Evolutionary conservation across 2,113 vertebrate genomes (phyloP), one percentile per base, ranked within the genome.

Genomic region (Falco punctatus): DNA sequence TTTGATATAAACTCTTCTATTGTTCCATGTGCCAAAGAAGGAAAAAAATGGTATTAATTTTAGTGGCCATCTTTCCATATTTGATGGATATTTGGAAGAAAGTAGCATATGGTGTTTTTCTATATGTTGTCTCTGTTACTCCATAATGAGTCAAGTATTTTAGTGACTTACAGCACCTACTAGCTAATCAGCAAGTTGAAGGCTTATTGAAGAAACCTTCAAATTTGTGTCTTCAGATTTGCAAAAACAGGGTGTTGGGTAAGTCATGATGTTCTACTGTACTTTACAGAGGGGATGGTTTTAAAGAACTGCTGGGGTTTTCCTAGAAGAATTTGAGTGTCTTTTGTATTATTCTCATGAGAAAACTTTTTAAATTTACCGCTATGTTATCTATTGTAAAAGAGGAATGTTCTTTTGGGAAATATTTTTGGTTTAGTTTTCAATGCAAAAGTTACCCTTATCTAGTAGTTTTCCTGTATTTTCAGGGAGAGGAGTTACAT

Each of bases 151-250:
- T 85, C 35, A 66, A 88, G 16, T 92, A 75, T 94, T 94, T 88
- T 90, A 95, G 90, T 82, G 67, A 78, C 73, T 85, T 94, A 70
- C 88, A 92, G 74, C 64, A 88, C 51, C 87, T 77, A 72, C 91
- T 97, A 88, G 73, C 55, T 97, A 97, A 81, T 95, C 77, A 95
- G 71, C 84, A 86, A 94, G 69, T 94, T 69, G 82, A 93, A 96
- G 91, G 35, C 57, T 85, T 90, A 64, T 64, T 87, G 95, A 92
- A 97, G 95, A 95, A 96, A 83, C 22, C 72, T 96, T 97, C 87
- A 92, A 75, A 92, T 85, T 87, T 96, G 33, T 96, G 70, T 92
- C 81, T 35, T 91, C 94, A 91, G 1, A 67, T 92, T 95, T 93
- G 24, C 62, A 94, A 91, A 96, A 81, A 57, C 19, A 91, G 88